phyloP scores from a whole-genome alignment of 2,888 invertebrate species.

The Bombylius discolor region DNA sequence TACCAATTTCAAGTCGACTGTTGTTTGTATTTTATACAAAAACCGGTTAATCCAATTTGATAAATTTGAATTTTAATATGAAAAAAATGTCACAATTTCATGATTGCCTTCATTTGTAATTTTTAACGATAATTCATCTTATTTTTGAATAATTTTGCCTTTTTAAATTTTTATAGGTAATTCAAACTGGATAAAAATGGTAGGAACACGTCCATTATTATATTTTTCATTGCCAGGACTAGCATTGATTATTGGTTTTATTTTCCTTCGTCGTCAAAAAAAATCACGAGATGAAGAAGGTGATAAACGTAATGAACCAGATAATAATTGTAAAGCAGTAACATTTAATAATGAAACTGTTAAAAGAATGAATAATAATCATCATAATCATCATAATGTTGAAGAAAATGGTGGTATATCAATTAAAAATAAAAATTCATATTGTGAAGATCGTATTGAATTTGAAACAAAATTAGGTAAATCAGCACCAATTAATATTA shows the following conservation, averaged over 20 bases:
- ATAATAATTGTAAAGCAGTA: conserved; percentile 11
- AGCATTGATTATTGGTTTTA: conserved; percentile 63
- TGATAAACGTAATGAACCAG: conserved; percentile 16
- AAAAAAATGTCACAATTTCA: no score
- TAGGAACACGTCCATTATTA: conserved; percentile 61
- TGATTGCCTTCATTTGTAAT: no score
- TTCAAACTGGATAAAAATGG: conserved; percentile 42
- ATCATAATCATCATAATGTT: conserved; percentile 13
- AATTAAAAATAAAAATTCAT: conserved; percentile 20
- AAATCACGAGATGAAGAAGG: conserved; percentile 25
- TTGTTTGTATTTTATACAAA: no score
- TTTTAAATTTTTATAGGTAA: neutral
- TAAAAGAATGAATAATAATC: conserved; percentile 4
- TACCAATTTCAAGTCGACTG: no score
- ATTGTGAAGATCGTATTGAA: conserved; percentile 22
- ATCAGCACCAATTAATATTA: conserved; percentile 56
- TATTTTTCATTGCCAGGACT: conserved; percentile 68
- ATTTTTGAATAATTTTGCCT: no score
- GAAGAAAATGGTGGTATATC: conserved; percentile 3
- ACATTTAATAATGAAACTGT: conserved; percentile 3
- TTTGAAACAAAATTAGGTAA: conserved; percentile 38
- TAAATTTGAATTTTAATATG: no score
- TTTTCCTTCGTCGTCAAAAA: conserved; percentile 68
- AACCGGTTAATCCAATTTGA: no score
- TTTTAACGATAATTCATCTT: no score